These are phyloP conservation scores for Acanthaster planci DNA, from an alignment of 35 echinoderm and acorn worm genomes.

Conservation along the genomic window DNA sequence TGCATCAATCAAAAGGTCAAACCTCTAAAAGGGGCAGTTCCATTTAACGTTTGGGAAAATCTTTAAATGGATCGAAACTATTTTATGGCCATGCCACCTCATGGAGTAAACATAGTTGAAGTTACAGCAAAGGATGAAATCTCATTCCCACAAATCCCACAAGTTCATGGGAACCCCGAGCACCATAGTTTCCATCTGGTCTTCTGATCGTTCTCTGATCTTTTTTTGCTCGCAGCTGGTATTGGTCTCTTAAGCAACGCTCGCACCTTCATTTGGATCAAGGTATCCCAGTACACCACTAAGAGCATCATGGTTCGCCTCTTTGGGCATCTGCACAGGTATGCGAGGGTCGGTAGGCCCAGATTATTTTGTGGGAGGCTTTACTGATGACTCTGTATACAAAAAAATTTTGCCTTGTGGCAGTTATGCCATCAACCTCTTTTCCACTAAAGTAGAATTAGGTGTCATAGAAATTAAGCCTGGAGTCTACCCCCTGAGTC, in stretches of 20 bases:
- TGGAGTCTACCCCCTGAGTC: no score
- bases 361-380: not conserved
- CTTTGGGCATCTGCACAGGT: conserved; percentile 89
- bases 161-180: no score
- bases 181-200: not conserved
- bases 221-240: conserved; percentile 59
- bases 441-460: no score
- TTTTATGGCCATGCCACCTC: no score
- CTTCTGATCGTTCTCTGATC: not conserved
- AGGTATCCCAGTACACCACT: conserved; percentile 87
- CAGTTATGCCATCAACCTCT: no score
- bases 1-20: no score
- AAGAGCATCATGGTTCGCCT: conserved; percentile 85
- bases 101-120: not conserved
- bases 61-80: no score
- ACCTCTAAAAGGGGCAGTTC: no score
- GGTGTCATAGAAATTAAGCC: no score
- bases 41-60: no score
- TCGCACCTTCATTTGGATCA: conserved; percentile 80
- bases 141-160: no score
- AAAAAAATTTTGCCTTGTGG: no score
- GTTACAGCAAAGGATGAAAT: not conserved
- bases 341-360: not conserved
- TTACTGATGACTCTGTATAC: not conserved
- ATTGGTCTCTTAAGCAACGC: conserved; percentile 81